phyloP scores from a whole-genome alignment of 2,888 invertebrate genomes.

The Drosophila monieri region DNA sequence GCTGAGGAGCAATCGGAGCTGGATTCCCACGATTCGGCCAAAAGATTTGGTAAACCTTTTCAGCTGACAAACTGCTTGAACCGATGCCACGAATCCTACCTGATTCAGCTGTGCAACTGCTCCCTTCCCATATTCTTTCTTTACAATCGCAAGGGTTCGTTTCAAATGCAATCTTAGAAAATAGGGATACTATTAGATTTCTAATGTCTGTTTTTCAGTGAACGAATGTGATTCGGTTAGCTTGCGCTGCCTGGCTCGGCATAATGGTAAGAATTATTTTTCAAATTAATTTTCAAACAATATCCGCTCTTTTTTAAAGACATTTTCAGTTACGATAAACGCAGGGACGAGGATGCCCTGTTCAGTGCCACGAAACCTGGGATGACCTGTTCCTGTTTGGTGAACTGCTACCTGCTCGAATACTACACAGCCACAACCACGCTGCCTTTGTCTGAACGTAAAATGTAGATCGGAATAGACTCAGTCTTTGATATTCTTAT shows the following conservation, averaged over 20 bases:
- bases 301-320: slow-evolving; percentile 50
- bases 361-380: slow-evolving; percentile 76
- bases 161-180: background rate
- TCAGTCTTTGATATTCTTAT: background rate
- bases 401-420: slow-evolving; percentile 78
- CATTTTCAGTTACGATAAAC: slow-evolving; percentile 79
- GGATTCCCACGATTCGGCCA: slow-evolving; percentile 52
- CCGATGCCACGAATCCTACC: slow-evolving; percentile 80
- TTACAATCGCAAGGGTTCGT: slow-evolving; percentile 58
- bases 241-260: slow-evolving; percentile 75
- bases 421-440: slow-evolving; percentile 72
- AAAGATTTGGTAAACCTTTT: slow-evolving; percentile 53
- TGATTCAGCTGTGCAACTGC: slow-evolving; percentile 80
- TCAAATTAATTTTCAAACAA: background rate
- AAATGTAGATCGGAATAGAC: slow-evolving; percentile 40
- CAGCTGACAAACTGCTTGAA: slow-evolving; percentile 76
- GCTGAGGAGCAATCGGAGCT: slow-evolving; percentile 55
- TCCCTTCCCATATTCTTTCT: slow-evolving; percentile 77
- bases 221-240: slow-evolving; percentile 65
- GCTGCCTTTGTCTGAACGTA: slow-evolving; percentile 50
- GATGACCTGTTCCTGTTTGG: slow-evolving; percentile 81
- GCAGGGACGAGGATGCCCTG: slow-evolving; percentile 71
- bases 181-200: background rate
- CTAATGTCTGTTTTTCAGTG: slow-evolving; percentile 31
- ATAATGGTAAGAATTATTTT: slow-evolving; percentile 66